Percentiles rank a stretch among this genome's conserved stretches.
These are phyloP conservation scores for Acanthochromis polyacanthus DNA, from an alignment of 2,113 vertebrate species.

Conservation along the genomic window DNA sequence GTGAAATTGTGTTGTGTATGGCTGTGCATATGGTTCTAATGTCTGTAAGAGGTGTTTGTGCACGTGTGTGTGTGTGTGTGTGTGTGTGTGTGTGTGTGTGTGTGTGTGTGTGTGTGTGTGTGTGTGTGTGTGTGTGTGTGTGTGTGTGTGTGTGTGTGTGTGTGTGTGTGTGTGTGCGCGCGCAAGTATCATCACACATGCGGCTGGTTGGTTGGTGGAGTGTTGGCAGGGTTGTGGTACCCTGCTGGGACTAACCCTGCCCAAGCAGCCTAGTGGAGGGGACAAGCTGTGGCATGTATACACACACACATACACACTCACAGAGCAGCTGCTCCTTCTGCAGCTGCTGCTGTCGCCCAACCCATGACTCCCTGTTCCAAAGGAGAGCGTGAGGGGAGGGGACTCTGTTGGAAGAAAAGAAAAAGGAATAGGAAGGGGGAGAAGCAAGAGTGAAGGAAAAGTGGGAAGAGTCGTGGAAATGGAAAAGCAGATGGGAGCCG, in stretches of 20 bases:
- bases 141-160: neutral
- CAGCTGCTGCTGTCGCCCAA: slow-evolving; percentile 82
- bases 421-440: neutral
- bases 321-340: slow-evolving; percentile 80
- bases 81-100: slow-evolving; percentile 18
- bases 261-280: slow-evolving; percentile 79
- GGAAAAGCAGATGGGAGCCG: slow-evolving; percentile 54
- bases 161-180: no score
- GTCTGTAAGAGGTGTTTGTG: slow-evolving; percentile 47
- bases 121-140: slow-evolving; percentile 15
- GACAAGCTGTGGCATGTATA: slow-evolving; percentile 81
- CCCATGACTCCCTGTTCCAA: slow-evolving; percentile 74
- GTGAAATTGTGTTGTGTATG: slow-evolving; percentile 65
- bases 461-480: slow-evolving; percentile 49
- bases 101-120: slow-evolving; percentile 1
- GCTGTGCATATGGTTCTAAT: slow-evolving; percentile 52
- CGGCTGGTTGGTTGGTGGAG: slow-evolving; percentile 65
- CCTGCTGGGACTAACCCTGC: slow-evolving; percentile 81
- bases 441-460: slow-evolving; percentile 35
- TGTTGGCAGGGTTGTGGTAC: slow-evolving; percentile 78
- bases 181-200: slow-evolving; percentile 51
- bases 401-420: slow-evolving; percentile 11
- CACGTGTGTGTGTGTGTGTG: slow-evolving; percentile 30
- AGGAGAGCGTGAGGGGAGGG: slow-evolving; percentile 47
- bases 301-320: slow-evolving; percentile 58